Conservation (phyloP, 2,888 invertebrate genomes). For the Prosapia bicincta region DNA sequence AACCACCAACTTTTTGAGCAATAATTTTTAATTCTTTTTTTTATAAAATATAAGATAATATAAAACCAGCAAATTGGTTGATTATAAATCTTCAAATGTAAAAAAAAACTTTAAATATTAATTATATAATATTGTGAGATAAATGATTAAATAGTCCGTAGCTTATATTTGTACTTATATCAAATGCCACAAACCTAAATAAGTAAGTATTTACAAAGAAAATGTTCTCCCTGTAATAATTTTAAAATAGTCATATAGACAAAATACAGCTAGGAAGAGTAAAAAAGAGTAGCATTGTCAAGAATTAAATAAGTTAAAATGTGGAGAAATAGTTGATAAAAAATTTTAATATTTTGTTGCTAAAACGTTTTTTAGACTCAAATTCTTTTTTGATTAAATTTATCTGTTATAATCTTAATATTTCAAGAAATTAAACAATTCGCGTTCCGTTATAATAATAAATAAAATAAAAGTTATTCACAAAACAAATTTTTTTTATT, state of each 20-base stretch:
- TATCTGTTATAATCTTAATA: neutral
- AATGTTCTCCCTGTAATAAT: neutral
- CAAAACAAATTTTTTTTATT: too few relatives aligned
- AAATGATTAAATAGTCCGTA: too few relatives aligned
- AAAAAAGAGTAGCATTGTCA: too few relatives aligned
- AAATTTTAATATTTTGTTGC: too few relatives aligned
- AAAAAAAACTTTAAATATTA: neutral
- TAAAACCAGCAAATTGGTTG: neutral
- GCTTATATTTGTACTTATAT: neutral
- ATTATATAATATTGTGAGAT: too few relatives aligned
- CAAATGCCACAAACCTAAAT: neutral
- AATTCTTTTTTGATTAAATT: neutral
- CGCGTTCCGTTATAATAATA: too few relatives aligned
- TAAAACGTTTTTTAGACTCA: neutral
- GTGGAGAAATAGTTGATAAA: too few relatives aligned
- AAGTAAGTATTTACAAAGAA: neutral
- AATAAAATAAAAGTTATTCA: too few relatives aligned
- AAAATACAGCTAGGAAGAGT: too few relatives aligned
- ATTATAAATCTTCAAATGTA: neutral
- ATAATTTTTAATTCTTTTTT: neutral
- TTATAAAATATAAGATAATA: neutral
- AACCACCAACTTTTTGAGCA: neutral
- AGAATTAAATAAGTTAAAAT: too few relatives aligned
- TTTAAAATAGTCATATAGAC: neutral
- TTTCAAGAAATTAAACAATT: too few relatives aligned